Base-by-base conservation (phyloP, 2,113 vertebrate genomes). In the Etheostoma cragini region DNA sequence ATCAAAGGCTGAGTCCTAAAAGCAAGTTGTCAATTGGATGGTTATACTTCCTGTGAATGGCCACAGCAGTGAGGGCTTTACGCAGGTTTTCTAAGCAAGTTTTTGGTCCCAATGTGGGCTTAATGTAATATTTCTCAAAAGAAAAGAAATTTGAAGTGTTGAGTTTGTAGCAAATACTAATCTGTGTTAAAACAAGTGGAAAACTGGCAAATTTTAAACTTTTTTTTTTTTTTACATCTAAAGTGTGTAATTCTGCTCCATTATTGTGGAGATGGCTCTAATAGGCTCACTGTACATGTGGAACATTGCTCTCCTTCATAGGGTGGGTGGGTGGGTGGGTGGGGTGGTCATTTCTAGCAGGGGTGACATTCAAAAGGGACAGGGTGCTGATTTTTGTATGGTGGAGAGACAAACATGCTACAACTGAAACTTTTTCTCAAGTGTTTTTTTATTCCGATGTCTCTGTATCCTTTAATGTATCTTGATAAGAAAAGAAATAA, bases 401-500 rank as follows among this genome's bases (percentile, higher is more conserved):
- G 73, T 79, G 89, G 82, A 92, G 86, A 88, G 82, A 92, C 75
- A 80, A 86, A 92, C 83, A 87, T 88, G 89, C 86, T 90, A 92
- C 81, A 93, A 91, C 72, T 91, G 76, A 92, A 94, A 84, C 69
- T 89, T 93, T 93, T 93, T 89, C 85, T 91, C 81, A 84, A 88
- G 70, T 90, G 70, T 93, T 94, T 94, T 94, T 94, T 93, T 94
- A 95, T 94, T 95, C 92, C 82, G 52, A 87, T 90, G 88, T 94
- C 92, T 94, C 91, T 93, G 93, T 95, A 94, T 94, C 88, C 90
- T 93, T 94, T 93, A 93, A 91, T 94, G 91, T 95, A 94, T 93
- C 93, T 95, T 95, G 94, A 93, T 94, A 93, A 94, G 88, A 94
- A 94, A 93, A 94, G 72, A 90, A 94, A 94, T 94, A 94, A 95